Conservation (phyloP, 1,140 invertebrate species). For the Drosophila dunni region DNA sequence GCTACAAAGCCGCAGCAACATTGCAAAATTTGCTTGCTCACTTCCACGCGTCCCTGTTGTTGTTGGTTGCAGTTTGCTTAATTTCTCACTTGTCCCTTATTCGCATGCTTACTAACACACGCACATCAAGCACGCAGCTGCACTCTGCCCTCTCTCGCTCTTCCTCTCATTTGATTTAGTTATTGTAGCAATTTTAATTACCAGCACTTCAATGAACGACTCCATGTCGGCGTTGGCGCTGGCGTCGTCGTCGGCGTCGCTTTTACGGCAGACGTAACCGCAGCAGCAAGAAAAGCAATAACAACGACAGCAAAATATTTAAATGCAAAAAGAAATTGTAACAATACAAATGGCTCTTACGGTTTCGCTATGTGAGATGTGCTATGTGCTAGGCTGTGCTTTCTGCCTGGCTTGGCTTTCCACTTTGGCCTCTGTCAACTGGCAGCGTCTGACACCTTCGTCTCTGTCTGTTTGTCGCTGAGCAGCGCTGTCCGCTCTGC, state of each 20-base stretch:
- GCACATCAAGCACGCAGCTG: conserved; percentile 23
- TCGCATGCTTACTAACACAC: conserved; percentile 23
- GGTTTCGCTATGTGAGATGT: conserved; percentile 1
- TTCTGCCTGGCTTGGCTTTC: conserved; percentile 33
- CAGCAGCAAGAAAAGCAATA: conserved; percentile 7
- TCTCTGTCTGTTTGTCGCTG: conserved; percentile 36
- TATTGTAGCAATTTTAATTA: conserved; percentile 80
- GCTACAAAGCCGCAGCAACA: conserved; percentile 48
- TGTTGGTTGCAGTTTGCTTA: conserved; percentile 52
- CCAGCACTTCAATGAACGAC: conserved; percentile 59
- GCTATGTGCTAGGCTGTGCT: conserved; percentile 10
- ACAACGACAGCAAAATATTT: conserved; percentile 31
- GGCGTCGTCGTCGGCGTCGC: conserved; percentile 1
- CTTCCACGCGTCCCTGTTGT: conserved; percentile 55
- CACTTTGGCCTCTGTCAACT: conserved; percentile 67
- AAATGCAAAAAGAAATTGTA: conserved; percentile 63
- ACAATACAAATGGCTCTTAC: conserved; percentile 66
- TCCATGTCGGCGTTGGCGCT: not conserved
- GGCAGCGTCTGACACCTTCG: conserved; percentile 62
- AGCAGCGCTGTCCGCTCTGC: not conserved
- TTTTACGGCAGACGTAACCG: not conserved
- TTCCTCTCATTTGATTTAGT: conserved; percentile 71
- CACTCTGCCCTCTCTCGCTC: conserved; percentile 10
- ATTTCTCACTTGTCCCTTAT: conserved; percentile 69
- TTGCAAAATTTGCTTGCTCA: conserved; percentile 70